Evolutionary conservation across 2,888 invertebrate genomes (phyloP).

Genomic region (Trimorus sp.): DNA sequence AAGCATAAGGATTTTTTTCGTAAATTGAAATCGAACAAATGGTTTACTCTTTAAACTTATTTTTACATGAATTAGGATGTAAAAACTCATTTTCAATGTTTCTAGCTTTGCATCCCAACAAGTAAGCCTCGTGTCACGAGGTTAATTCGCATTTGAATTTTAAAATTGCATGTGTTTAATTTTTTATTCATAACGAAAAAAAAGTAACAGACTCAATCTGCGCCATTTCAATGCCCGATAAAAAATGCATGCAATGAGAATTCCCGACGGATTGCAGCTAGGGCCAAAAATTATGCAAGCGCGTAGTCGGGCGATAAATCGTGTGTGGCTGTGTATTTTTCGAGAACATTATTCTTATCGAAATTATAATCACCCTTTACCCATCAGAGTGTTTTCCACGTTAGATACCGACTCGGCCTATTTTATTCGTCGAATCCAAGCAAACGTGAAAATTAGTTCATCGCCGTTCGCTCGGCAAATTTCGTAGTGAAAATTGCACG

Average conservation of each 20-base stretch:
- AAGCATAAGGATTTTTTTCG: too few relatives aligned
- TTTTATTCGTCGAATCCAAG: too few relatives aligned
- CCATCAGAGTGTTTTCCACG: not conserved
- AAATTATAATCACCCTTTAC: conserved; percentile 38
- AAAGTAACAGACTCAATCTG: conserved; percentile 33
- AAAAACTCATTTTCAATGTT: too few relatives aligned
- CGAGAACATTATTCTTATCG: conserved; percentile 17
- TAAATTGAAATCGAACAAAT: too few relatives aligned
- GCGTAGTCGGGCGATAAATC: conserved; percentile 44
- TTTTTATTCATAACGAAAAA: conserved; percentile 60
- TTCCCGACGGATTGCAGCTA: conserved; percentile 42
- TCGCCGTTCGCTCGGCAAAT: too few relatives aligned
- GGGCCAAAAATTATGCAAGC: conserved; percentile 51
- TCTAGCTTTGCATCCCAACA: too few relatives aligned
- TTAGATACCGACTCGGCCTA: too few relatives aligned
- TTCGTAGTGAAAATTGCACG: too few relatives aligned
- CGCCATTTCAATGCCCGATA: conserved; percentile 59
- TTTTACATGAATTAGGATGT: too few relatives aligned
- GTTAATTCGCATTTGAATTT: conserved; percentile 53
- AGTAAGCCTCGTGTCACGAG: conserved; percentile 9
- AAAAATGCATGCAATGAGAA: conserved; percentile 60
- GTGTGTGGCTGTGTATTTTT: conserved; percentile 21
- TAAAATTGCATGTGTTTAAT: conserved; percentile 49
- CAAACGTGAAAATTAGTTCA: too few relatives aligned
- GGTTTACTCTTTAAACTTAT: too few relatives aligned